phyloP scores from a whole-genome alignment of 2,113 vertebrate genomes.

The Excalfactoria chinensis region DNA sequence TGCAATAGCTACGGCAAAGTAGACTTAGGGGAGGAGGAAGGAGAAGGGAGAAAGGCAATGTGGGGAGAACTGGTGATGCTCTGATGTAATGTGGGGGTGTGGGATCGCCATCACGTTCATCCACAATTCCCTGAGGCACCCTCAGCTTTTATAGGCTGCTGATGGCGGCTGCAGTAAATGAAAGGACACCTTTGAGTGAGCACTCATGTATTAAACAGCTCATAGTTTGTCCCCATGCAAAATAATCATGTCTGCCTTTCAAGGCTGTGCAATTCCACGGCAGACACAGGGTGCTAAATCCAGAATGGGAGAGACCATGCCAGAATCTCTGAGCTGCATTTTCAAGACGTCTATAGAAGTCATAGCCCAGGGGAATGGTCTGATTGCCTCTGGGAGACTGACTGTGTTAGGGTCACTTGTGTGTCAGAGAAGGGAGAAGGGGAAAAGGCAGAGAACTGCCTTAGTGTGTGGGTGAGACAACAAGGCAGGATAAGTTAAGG shows the following conservation, averaged over 20 bases:
- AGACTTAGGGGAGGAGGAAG: slow-evolving; percentile 41
- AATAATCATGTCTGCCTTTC: background rate
- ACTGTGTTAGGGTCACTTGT: background rate
- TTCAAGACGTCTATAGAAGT: background rate
- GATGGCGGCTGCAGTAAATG: slow-evolving; percentile 56
- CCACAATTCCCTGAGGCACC: slow-evolving; percentile 33
- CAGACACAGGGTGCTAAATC: accelerated
- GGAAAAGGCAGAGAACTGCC: background rate
- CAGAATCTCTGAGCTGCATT: background rate
- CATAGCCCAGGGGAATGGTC: too few species aligned
- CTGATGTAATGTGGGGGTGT: accelerated
- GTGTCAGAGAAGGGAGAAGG: background rate
- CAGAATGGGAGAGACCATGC: background rate
- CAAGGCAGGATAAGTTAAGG: background rate
- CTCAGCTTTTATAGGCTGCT: slow-evolving; percentile 50
- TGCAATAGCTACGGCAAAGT: background rate
- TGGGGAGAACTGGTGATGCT: background rate
- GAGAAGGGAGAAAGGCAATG: background rate
- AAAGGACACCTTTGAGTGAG: slow-evolving; percentile 67
- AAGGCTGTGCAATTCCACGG: background rate
- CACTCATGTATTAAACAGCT: slow-evolving; percentile 44
- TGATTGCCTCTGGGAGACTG: background rate
- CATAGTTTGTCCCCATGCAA: background rate
- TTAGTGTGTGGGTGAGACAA: background rate
- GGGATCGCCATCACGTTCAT: background rate